A percentile compares a stretch with the other conserved stretches of the same genome.
Conservation (phyloP, 1,140 invertebrate species). For the Bemisia tabaci region DNA sequence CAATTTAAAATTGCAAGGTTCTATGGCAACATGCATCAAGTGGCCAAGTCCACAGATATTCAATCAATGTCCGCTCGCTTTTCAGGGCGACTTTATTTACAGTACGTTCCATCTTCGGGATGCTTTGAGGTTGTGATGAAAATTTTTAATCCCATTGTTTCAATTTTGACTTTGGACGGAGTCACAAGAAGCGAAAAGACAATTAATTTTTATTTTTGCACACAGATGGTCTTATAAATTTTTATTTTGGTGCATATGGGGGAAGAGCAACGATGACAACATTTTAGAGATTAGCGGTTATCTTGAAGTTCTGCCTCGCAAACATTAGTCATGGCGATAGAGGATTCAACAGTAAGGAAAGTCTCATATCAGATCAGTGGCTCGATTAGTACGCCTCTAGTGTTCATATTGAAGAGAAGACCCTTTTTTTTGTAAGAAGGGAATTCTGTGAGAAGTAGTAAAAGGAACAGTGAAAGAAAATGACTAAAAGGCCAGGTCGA, state of each 20-base stretch:
- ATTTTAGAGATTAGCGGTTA: conserved; percentile 28
- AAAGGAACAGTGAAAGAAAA: no score
- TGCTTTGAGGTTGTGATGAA: conserved; percentile 12
- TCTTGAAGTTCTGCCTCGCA: conserved; percentile 21
- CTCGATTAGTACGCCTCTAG: conserved; percentile 28
- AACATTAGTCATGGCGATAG: conserved; percentile 28
- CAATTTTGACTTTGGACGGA: conserved; percentile 23
- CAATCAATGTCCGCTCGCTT: neutral
- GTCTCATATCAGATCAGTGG: conserved; percentile 21
- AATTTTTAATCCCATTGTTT: conserved; percentile 19
- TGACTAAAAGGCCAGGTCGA: conserved; percentile 26
- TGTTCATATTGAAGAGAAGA: conserved; percentile 22
- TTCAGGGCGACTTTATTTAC: neutral
- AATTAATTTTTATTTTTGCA: conserved; percentile 31
- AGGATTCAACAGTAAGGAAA: conserved; percentile 29
- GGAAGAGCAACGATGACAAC: conserved; percentile 28
- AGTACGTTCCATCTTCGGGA: conserved; percentile 8
- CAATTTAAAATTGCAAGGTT: neutral
- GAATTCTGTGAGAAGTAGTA: no score
- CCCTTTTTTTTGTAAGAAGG: no score
- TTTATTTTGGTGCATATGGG: conserved; percentile 30
- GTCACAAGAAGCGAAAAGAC: conserved; percentile 26
- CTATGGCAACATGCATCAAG: neutral
- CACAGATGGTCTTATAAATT: conserved; percentile 32
- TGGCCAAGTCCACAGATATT: neutral